Evolutionary conservation across 2,113 vertebrate species (phyloP).

Genomic region (Struthio camelus): DNA sequence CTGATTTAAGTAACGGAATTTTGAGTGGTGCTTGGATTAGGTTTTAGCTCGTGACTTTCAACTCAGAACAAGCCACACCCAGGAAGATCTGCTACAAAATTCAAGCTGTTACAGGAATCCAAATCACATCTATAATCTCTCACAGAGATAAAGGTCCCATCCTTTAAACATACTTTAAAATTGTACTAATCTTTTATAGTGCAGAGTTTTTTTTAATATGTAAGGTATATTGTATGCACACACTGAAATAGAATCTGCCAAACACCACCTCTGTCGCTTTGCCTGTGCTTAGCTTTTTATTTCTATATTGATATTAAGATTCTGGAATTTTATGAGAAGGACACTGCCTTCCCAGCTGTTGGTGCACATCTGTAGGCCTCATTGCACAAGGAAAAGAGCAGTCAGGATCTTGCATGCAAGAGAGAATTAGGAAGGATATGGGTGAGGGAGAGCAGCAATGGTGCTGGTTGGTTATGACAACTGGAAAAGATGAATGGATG

Average conservation of each 20-base stretch:
- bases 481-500: neutral
- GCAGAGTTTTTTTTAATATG: no score
- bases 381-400: neutral
- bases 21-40: neutral
- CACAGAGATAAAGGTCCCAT: neutral
- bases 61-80: neutral
- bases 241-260: neutral
- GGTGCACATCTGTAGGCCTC: neutral
- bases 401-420: neutral
- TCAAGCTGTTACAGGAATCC: neutral
- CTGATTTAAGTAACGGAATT: neutral
- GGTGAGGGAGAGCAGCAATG: neutral
- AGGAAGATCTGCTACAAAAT: neutral
- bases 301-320: neutral
- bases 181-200: neutral
- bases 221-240: neutral
- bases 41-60: neutral
- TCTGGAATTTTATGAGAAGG: neutral
- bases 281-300: neutral
- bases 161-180: neutral
- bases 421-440: neutral
- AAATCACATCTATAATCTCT: neutral
- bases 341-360: neutral
- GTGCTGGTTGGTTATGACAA: neutral
- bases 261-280: neutral